Percentiles rank a stretch among this genome's conserved stretches.
Evolutionary conservation across 2,888 invertebrate genomes (phyloP).

Genomic region (Hoplodrina ambigua): DNA sequence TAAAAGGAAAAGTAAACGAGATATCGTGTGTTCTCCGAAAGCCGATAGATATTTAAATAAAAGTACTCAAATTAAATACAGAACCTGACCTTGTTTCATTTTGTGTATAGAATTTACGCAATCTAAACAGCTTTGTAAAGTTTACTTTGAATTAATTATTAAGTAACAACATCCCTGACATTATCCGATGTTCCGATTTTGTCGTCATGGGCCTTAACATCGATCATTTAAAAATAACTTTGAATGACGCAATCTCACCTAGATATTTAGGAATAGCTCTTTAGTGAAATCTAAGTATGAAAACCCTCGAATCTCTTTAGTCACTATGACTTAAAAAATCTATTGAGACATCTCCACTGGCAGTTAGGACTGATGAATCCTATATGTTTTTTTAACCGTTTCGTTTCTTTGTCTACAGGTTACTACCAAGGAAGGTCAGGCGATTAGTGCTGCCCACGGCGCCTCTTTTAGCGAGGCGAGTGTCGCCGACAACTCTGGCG

Average conservation of each 20-base stretch:
- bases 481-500: constrained; percentile 94
- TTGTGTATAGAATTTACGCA: constrained; percentile 51
- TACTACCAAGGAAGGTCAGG: constrained; percentile 93
- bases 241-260: constrained; percentile 11
- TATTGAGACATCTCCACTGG: not conserved
- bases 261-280: constrained; percentile 11
- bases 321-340: constrained; percentile 1
- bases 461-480: constrained; percentile 95
- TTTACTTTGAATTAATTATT: constrained; percentile 58
- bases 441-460: constrained; percentile 92
- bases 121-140: constrained; percentile 57
- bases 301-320: not conserved
- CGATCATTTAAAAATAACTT: constrained; percentile 36
- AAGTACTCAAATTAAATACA: constrained; percentile 27
- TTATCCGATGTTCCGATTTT: constrained; percentile 16
- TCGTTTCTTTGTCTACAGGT: constrained; percentile 86
- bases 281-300: not conserved
- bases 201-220: constrained; percentile 34
- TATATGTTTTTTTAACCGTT: not conserved
- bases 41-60: constrained; percentile 31
- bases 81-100: constrained; percentile 49
- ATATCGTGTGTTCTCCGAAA: constrained; percentile 21
- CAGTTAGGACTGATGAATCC: not conserved
- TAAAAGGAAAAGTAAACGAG: constrained; percentile 17
- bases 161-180: constrained; percentile 29